Percentiles rank a stretch among this genome's conserved stretches.
Evolutionary conservation across 2,888 invertebrate genomes (phyloP).

Genomic region (Ditylenchus weischeri): DNA sequence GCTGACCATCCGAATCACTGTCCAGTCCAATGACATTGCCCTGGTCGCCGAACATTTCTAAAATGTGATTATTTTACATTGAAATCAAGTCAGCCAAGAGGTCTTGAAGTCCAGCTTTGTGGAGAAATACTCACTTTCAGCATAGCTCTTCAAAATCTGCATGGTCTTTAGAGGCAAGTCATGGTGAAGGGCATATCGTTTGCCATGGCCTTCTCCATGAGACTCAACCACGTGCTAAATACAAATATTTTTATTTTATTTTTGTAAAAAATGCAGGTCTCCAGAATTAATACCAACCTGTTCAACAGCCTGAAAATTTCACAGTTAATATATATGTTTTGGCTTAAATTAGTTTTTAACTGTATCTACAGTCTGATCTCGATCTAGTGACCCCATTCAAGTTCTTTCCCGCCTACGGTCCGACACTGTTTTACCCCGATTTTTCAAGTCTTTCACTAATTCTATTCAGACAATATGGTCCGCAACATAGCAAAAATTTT

Average conservation of each 20-base stretch:
- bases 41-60: conserved; percentile 3
- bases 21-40: conserved; percentile 9
- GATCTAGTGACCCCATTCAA: too few species aligned
- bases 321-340: too few species aligned
- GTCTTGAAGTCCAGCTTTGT: not conserved
- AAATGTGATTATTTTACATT: not conserved
- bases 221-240: conserved; percentile 1
- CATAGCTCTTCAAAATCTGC: not conserved
- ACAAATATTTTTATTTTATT: not conserved
- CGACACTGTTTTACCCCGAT: too few species aligned
- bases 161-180: not conserved
- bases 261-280: not conserved
- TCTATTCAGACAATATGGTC: too few species aligned
- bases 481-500: too few species aligned
- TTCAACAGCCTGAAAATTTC: not conserved
- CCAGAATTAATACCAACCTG: not conserved
- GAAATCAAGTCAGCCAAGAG: not conserved
- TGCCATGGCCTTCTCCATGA: not conserved
- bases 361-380: too few species aligned
- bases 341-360: too few species aligned
- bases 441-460: too few species aligned
- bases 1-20: conserved; percentile 13
- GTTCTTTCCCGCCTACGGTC: too few species aligned
- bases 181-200: not conserved
- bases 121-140: not conserved